These are phyloP conservation scores for Yponomeuta evonymella DNA, from an alignment of 2,888 invertebrate genomes.

Conservation along the genomic window DNA sequence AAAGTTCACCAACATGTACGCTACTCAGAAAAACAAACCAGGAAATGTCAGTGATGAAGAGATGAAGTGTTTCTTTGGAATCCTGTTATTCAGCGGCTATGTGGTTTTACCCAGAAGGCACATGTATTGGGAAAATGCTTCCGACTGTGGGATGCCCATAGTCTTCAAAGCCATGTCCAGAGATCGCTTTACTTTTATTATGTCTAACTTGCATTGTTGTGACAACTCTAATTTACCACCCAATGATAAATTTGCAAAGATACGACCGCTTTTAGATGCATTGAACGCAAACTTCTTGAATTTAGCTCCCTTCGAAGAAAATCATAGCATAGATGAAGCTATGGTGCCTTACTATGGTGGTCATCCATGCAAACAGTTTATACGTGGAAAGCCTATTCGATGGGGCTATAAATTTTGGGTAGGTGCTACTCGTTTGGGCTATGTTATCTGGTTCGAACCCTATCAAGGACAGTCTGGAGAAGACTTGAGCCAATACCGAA, in stretches of 20 bases:
- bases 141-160: background rate
- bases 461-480: constrained; percentile 12
- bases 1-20: constrained; percentile 8
- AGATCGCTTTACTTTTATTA: constrained; percentile 2
- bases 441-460: constrained; percentile 13
- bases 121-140: constrained; percentile 6
- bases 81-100: constrained; percentile 2
- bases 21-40: background rate
- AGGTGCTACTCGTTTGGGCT: too few species aligned
- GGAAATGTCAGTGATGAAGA: constrained; percentile 7
- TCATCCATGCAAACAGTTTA: constrained; percentile 14
- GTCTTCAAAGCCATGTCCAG: constrained; percentile 5
- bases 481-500: constrained; percentile 2
- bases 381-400: constrained; percentile 4
- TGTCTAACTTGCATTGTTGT: constrained; percentile 13
- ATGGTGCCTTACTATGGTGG: background rate
- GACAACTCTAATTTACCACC: constrained; percentile 3
- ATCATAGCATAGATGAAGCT: too few species aligned
- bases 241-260: constrained; percentile 7
- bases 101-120: background rate
- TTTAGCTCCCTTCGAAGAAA: background rate
- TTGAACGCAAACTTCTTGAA: background rate
- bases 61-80: constrained; percentile 2
- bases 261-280: constrained; percentile 4
- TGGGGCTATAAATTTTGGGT: too few species aligned